These are phyloP conservation scores for Syrrhaptes paradoxus DNA, from an alignment of 2,113 vertebrate genomes.

Conservation along the genomic window DNA sequence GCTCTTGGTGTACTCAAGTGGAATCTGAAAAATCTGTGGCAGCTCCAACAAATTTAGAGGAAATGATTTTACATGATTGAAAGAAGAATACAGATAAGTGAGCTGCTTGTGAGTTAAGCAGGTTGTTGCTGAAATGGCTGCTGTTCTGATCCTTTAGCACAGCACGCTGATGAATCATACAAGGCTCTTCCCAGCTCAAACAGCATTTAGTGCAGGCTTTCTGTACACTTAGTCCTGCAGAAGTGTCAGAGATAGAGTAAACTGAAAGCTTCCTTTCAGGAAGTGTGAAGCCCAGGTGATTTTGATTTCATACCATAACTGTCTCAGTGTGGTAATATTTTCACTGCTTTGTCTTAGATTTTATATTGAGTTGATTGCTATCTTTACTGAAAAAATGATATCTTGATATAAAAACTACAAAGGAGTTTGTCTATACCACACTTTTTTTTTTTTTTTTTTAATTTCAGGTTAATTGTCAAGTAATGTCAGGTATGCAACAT, in stretches of 20 bases:
- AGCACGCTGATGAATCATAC: background rate
- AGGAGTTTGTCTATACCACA: background rate
- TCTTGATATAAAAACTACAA: background rate
- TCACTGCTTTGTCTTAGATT: background rate
- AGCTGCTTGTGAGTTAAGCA: background rate
- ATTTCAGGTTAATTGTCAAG: background rate
- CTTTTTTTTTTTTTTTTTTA: no score
- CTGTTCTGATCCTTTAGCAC: background rate
- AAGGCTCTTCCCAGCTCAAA: background rate
- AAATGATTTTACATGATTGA: background rate
- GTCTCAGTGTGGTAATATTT: background rate
- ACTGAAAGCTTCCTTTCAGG: background rate
- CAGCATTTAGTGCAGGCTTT: background rate
- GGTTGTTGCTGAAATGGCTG: background rate
- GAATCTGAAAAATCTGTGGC: background rate
- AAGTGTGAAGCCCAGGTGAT: background rate
- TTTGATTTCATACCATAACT: background rate
- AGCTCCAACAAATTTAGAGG: background rate
- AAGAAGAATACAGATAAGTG: background rate
- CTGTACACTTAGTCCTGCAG: background rate
- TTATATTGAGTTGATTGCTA: background rate
- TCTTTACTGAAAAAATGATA: background rate
- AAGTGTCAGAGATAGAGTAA: background rate
- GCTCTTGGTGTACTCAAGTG: rapidly evolving
- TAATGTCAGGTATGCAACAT: background rate